Evolutionary conservation across 2,113 vertebrate genomes (phyloP).

Genomic region (Machaerirhynchus nigripectus): DNA sequence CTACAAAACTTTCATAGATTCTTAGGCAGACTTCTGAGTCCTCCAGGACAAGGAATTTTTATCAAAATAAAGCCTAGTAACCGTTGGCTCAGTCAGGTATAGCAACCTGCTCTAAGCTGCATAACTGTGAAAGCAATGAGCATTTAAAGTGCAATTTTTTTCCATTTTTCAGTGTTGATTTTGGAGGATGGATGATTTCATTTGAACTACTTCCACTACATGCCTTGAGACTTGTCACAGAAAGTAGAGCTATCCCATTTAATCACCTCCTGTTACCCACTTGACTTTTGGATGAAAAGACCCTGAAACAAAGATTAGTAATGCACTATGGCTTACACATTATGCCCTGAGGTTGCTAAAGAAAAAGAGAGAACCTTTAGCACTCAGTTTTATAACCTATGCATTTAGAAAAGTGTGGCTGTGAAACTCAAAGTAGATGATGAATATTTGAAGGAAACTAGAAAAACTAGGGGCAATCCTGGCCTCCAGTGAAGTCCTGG

Average conservation of each 20-base stretch:
- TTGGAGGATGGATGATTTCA: neutral
- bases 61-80: neutral
- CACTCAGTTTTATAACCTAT: neutral
- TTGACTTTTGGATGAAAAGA: slow-evolving; percentile 17
- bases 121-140: neutral
- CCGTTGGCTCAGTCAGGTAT: neutral
- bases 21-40: neutral
- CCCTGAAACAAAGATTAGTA: neutral
- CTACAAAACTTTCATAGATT: neutral
- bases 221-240: neutral
- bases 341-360: neutral
- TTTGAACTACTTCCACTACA: neutral
- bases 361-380: neutral
- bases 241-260: neutral
- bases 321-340: neutral
- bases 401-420: neutral
- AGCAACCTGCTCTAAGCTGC: neutral
- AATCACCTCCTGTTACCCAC: neutral
- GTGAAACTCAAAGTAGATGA: neutral
- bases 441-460: neutral
- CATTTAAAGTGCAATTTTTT: neutral
- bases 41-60: neutral
- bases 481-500: neutral
- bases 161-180: neutral
- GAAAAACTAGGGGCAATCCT: neutral